These are phyloP conservation scores for Teinopalpus imperialis DNA, from an alignment of 2,888 invertebrate species.

Conservation along the genomic window DNA sequence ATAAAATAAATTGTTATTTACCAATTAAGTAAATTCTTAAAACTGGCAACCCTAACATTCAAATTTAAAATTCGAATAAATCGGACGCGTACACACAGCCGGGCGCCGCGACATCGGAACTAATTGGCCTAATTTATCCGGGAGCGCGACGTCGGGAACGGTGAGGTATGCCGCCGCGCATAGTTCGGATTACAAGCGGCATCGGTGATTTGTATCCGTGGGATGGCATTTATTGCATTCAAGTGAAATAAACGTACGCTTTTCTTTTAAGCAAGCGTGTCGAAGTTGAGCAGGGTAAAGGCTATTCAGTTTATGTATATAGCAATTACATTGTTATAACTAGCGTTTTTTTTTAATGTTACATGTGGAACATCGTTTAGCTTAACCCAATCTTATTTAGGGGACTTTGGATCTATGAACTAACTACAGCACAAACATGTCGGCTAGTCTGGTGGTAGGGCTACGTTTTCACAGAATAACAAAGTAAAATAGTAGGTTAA, in stretches of 20 bases:
- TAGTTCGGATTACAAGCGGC: slow-evolving; percentile 48
- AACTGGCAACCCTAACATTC: slow-evolving; percentile 27
- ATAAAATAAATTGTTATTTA: too few relatives aligned
- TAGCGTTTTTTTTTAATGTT: too few relatives aligned
- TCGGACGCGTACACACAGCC: slow-evolving; percentile 35
- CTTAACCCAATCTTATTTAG: too few relatives aligned
- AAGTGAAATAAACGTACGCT: slow-evolving; percentile 8
- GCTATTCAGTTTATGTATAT: not conserved
- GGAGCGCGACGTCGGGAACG: slow-evolving; percentile 39
- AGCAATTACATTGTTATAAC: too few relatives aligned
- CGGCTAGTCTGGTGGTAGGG: too few relatives aligned
- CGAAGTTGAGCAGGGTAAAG: not conserved
- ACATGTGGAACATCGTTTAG: too few relatives aligned
- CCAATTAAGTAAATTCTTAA: not conserved
- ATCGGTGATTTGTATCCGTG: slow-evolving; percentile 53
- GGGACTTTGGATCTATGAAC: too few relatives aligned
- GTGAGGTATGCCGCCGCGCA: slow-evolving; percentile 38
- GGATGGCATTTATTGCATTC: slow-evolving; percentile 33
- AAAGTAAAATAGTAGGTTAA: too few relatives aligned
- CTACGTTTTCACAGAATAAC: too few relatives aligned
- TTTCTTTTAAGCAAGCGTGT: slow-evolving; percentile 7
- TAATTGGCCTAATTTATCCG: slow-evolving; percentile 34
- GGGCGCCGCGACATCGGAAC: slow-evolving; percentile 29
- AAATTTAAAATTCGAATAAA: slow-evolving; percentile 34
- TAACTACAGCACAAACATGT: too few relatives aligned